Evolutionary conservation across 2,113 vertebrate genomes (phyloP).

Genomic region (Megalops atlanticus): DNA sequence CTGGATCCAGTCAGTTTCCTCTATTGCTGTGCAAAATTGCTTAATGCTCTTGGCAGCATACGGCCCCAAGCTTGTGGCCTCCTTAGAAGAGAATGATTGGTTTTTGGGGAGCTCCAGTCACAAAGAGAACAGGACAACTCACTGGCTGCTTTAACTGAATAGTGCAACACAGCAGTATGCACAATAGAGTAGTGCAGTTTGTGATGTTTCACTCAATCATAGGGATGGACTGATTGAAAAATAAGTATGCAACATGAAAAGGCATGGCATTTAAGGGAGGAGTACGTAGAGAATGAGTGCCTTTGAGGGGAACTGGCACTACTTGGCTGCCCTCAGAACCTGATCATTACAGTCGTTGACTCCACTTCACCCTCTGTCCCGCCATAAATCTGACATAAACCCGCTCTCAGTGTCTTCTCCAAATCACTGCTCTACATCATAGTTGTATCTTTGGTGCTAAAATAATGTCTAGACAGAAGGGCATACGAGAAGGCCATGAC

Average conservation of each 20-base stretch:
- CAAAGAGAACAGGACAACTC: neutral
- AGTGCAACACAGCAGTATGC: too few relatives aligned
- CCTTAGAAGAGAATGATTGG: neutral
- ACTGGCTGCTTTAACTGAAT: too few relatives aligned
- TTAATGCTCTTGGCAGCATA: neutral
- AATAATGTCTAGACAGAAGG: conserved; percentile 12
- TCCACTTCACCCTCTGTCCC: neutral
- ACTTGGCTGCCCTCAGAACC: neutral
- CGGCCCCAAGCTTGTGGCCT: neutral
- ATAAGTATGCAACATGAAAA: too few relatives aligned
- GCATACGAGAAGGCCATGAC: neutral
- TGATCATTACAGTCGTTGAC: neutral
- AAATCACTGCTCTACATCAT: neutral
- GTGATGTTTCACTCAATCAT: too few relatives aligned
- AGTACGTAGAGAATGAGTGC: neutral
- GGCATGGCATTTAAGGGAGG: neutral
- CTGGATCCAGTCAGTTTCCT: neutral
- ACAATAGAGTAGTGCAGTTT: too few relatives aligned
- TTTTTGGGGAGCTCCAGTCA: too few relatives aligned
- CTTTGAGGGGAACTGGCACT: conserved; percentile 20
- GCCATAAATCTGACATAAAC: too few relatives aligned
- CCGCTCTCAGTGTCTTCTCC: neutral
- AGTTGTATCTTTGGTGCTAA: neutral
- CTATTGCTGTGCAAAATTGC: too few relatives aligned
- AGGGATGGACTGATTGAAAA: too few relatives aligned